Base-by-base conservation (phyloP, 2,797 vertebrate genomes). In the Hippopotamyrus pictus region DNA sequence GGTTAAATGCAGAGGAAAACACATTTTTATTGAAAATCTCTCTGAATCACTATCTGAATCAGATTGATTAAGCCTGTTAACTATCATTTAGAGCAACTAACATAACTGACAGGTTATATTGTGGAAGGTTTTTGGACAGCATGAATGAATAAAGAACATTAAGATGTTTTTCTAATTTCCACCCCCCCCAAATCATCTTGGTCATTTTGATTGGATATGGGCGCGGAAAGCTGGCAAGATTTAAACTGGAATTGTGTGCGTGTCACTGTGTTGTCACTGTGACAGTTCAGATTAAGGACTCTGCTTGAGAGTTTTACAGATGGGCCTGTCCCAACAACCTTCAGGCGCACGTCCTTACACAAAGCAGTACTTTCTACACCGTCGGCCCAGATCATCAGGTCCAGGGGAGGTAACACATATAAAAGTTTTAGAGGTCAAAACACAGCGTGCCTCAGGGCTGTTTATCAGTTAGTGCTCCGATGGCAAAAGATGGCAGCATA, bases 361-460 rank as follows among this genome's bases (percentile, higher is more conserved):
- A n/a, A n/a, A 79, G 76, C 41, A 7, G 7, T 46, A 79, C 37
- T 46, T 46, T 79, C 41, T 46, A 46, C 76, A 79, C 7, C 41
- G 12, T 79, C 76, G 33, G 41, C 41, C 76, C 41, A 79, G 76
- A 79, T 79, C 76, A 79, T 79, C 17, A 19, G 76, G 37, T 79
- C 76, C 41, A 46, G 76, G 41, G 76, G 76, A 46, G 41, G 76
- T n/a, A 79, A 19, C 76, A 79, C 37, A 79, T 46, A 79, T 79
- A 46, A 79, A 79, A 79, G 37, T 79, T 79, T 79, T 79, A 41
- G 73, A 79, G 73, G 73, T 79, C 37, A 79, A 79, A 79, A 11
- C 37, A n/a, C 76, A 79, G 76, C 76, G 41, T 44, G 76, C 76
- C 19, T 2, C 19, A n/a, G 19, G 41, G 41, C 41, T 79, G 76